These are phyloP conservation scores for Calliopum simillimum DNA, from an alignment of 2,888 invertebrate genomes.

Conservation along the genomic window DNA sequence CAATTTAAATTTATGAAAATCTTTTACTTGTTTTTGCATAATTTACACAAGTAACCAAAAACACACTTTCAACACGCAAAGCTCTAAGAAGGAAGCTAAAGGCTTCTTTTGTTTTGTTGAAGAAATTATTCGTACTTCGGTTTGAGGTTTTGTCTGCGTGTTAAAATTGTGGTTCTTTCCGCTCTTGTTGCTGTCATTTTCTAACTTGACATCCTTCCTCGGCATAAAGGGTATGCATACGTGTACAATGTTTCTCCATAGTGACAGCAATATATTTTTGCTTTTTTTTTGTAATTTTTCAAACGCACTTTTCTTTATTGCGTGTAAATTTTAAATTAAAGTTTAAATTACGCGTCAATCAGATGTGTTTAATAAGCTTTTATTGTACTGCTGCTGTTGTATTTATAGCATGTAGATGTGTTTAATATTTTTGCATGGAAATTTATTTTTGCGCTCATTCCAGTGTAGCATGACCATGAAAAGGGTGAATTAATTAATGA, in stretches of 20 bases:
- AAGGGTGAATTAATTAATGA: conserved; percentile 28
- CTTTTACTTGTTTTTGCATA: not conserved
- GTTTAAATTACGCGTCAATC: conserved; percentile 35
- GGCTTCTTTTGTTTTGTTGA: not conserved
- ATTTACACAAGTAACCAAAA: conserved; percentile 6
- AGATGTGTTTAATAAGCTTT: conserved; percentile 47
- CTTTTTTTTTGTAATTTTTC: not conserved
- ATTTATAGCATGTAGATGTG: conserved; percentile 23
- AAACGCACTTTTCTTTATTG: not conserved
- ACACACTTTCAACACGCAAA: conserved; percentile 19
- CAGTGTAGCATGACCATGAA: conserved; percentile 18
- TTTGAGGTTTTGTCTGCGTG: conserved; percentile 27
- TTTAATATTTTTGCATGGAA: conserved; percentile 38
- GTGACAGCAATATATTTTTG: not conserved
- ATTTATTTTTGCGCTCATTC: conserved; percentile 6
- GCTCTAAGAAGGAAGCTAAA: conserved; percentile 8
- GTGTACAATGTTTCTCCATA: not conserved
- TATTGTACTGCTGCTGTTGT: conserved; percentile 47
- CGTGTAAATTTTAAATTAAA: not conserved
- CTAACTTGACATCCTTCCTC: too few relatives aligned
- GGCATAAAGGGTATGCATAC: too few relatives aligned
- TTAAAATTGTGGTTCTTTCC: conserved; percentile 24
- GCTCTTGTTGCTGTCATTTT: not conserved
- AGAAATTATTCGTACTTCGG: conserved; percentile 3
- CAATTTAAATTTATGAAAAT: not conserved